phyloP scores from a whole-genome alignment of 2,888 invertebrate genomes.

The Hypselothyrea guttata region DNA sequence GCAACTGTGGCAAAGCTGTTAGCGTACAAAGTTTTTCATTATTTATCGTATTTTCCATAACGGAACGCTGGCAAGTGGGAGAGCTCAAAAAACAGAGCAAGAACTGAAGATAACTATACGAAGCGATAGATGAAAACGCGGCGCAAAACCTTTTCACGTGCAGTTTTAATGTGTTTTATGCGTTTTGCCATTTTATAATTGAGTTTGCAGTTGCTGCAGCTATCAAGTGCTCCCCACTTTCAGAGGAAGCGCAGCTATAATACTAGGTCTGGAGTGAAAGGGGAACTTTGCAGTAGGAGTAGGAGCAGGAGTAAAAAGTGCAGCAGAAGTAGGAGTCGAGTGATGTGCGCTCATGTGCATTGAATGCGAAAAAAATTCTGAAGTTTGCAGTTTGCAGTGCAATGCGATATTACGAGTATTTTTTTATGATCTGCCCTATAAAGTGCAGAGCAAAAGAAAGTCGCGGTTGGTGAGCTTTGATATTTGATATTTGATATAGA shows the following conservation, averaged over 20 bases:
- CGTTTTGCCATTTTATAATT: slow-evolving; percentile 73
- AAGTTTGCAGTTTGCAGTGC: slow-evolving; percentile 53
- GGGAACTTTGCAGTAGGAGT: slow-evolving; percentile 10
- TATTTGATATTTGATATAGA: background rate
- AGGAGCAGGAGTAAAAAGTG: slow-evolving; percentile 12
- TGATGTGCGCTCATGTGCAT: slow-evolving; percentile 67
- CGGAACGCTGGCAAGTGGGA: slow-evolving; percentile 41
- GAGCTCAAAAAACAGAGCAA: slow-evolving; percentile 11
- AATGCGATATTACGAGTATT: slow-evolving; percentile 63
- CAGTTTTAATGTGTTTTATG: slow-evolving; percentile 75
- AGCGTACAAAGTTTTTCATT: slow-evolving; percentile 18
- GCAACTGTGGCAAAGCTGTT: slow-evolving; percentile 2
- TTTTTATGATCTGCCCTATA: slow-evolving; percentile 16
- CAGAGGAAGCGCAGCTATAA: background rate
- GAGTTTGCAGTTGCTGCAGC: slow-evolving; percentile 53
- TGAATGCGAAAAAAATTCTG: slow-evolving; percentile 67
- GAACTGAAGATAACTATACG: slow-evolving; percentile 40
- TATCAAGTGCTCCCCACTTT: slow-evolving; percentile 29
- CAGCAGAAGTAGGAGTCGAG: slow-evolving; percentile 22
- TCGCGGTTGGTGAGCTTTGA: too few relatives aligned
- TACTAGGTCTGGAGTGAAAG: slow-evolving; percentile 12
- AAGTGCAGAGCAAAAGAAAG: slow-evolving; percentile 1
- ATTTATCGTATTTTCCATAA: slow-evolving; percentile 43
- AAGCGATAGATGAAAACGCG: slow-evolving; percentile 59
- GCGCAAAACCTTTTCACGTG: slow-evolving; percentile 64